These are phyloP conservation scores for Albula glossodonta DNA, from an alignment of 2,113 vertebrate species.

Conservation along the genomic window DNA sequence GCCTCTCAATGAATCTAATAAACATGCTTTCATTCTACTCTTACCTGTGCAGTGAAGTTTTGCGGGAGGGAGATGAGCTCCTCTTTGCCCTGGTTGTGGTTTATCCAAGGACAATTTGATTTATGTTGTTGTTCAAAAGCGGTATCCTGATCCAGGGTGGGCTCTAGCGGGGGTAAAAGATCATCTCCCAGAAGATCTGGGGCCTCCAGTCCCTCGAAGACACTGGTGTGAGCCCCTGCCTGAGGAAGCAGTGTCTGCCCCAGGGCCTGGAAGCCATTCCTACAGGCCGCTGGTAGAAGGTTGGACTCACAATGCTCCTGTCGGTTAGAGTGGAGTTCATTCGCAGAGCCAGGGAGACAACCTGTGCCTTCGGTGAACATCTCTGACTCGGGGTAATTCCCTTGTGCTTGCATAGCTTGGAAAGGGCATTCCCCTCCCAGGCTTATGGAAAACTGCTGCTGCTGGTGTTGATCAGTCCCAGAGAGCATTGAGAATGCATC, in stretches of 20 bases:
- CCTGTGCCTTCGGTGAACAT: slow-evolving; percentile 83
- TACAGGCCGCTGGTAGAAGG: slow-evolving; percentile 31
- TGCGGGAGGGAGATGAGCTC: not conserved
- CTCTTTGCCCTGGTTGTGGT: slow-evolving; percentile 36
- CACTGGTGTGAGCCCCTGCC: slow-evolving; percentile 77
- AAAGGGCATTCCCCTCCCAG: slow-evolving; percentile 83
- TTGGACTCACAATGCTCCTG: slow-evolving; percentile 46
- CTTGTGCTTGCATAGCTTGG: slow-evolving; percentile 81
- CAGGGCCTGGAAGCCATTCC: slow-evolving; percentile 85
- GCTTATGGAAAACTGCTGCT: slow-evolving; percentile 58
- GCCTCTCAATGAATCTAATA: not conserved
- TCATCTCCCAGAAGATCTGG: slow-evolving; percentile 88
- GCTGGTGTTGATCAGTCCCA: slow-evolving; percentile 72
- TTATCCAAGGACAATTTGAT: slow-evolving; percentile 61
- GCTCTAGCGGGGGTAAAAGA: slow-evolving; percentile 87
- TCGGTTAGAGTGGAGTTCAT: slow-evolving; percentile 55
- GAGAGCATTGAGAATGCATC: slow-evolving; percentile 81
- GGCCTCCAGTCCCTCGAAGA: slow-evolving; percentile 83
- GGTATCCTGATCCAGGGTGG: slow-evolving; percentile 71
- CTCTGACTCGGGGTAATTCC: slow-evolving; percentile 82
- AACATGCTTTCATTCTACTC: not conserved
- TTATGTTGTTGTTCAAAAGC: slow-evolving; percentile 55
- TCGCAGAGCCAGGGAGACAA: slow-evolving; percentile 66
- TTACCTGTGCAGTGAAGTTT: slow-evolving; percentile 21
- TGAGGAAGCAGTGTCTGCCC: slow-evolving; percentile 80